Base-by-base conservation (phyloP, 2,888 invertebrate genomes). In the Agrypnus murinus region DNA sequence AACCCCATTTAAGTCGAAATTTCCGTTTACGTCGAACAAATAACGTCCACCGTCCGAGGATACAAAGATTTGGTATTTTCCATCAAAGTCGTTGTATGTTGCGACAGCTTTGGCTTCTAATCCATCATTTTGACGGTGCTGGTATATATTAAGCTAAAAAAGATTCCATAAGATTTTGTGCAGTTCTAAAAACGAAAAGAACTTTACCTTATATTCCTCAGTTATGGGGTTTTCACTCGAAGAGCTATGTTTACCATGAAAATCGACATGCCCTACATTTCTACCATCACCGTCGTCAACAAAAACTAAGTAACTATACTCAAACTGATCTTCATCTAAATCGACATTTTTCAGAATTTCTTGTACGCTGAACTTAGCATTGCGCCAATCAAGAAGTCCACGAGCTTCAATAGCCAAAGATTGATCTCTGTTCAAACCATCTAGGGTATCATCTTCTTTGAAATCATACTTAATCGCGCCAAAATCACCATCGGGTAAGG, bases 401-500 rank as follows among this genome's bases (percentile, higher is more conserved):
- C 50, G 50, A 1, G 31, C 31, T 50, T 50, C 50, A 1, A 32
- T 5, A 6, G 7, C 12, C 6, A 50, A 12, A 0, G 50, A 31
- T 12, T 50, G 50, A 1, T 84, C 75, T 9, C 81, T 83, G 64
- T 80, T 83, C 40, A 75, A 38, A 1, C 82, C 58, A 1, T 80
- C 80, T 15, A 82, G 81, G 1, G 73, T 78, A 3, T 64, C 63
- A n/a, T 80, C 79, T 25, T 80, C 45, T 0, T 78, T 81, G 17
- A 85, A 83, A 58, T 85, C 82, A 0, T 82, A 68, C 66, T 86
- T 87, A 6, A 82, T 82, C 6, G 83, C 80, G 9, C 89, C 58
- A 55, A 87, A 86, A 32, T 86, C 83, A 0, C 87, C 86, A 66
- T 84, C 86, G 0, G 90, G 89, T 0, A 91, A 69, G 32, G 87